Conservation (phyloP, 2,797 vertebrate species). For the Mormyrops boulengeri region DNA sequence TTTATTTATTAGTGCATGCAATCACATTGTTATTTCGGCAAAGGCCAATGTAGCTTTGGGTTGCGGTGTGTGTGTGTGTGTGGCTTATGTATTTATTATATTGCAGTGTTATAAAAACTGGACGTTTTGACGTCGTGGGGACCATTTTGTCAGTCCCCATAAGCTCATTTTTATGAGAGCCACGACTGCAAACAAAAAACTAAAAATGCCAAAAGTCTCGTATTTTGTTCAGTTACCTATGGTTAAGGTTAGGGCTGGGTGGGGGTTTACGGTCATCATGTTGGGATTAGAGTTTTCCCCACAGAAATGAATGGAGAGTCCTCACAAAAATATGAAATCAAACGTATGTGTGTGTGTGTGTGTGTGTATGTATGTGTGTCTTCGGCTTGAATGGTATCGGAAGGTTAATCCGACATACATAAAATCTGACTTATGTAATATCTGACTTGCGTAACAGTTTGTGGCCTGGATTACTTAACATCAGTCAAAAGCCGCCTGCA, state of each 20-base stretch:
- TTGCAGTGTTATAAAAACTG: neutral
- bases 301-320: neutral
- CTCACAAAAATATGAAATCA: neutral
- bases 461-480: neutral
- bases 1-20: neutral
- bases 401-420: neutral
- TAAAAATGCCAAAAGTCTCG: neutral
- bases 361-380: neutral
- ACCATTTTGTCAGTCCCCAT: neutral
- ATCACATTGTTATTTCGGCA: neutral
- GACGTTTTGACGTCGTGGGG: neutral
- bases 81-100: neutral
- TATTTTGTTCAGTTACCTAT: neutral
- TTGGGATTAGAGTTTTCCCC: neutral
- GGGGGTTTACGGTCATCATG: neutral
- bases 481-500: neutral
- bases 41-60: neutral
- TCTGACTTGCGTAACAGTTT: neutral
- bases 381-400: neutral
- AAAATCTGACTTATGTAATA: neutral
- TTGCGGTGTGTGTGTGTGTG: neutral
- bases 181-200: neutral
- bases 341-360: neutral
- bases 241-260: neutral
- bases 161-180: neutral